A percentile compares a stretch with the other conserved stretches of the same genome.
These are phyloP conservation scores for Cheilosia urbana DNA, from an alignment of 2,888 invertebrate species.

Conservation along the genomic window DNA sequence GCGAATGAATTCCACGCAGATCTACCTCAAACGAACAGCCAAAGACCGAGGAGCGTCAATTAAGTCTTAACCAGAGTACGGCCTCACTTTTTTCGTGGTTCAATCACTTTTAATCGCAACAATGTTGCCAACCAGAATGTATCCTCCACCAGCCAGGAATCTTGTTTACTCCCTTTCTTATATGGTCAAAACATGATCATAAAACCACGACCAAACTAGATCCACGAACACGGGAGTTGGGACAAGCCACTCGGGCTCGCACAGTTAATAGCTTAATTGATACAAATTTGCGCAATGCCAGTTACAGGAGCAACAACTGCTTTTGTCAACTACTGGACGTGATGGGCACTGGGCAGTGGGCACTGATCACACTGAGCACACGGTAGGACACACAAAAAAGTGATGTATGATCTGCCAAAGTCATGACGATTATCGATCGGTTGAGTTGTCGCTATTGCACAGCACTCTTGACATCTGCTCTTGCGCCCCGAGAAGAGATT, in stretches of 20 bases:
- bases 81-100: constrained; percentile 29
- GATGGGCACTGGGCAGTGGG: background rate
- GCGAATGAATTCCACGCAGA: background rate
- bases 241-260: constrained; percentile 31
- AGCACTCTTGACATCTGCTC: constrained; percentile 1
- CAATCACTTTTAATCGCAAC: constrained; percentile 48
- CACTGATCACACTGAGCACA: background rate
- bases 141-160: constrained; percentile 26
- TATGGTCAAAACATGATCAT: constrained; percentile 63
- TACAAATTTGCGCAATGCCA: constrained; percentile 72
- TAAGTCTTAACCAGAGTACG: background rate
- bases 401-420: constrained; percentile 75
- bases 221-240: constrained; percentile 34
- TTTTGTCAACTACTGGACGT: constrained; percentile 39
- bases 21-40: background rate
- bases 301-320: constrained; percentile 44
- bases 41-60: constrained; percentile 1
- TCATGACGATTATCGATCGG: constrained; percentile 75
- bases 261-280: constrained; percentile 75
- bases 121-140: constrained; percentile 61
- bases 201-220: constrained; percentile 56
- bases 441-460: constrained; percentile 60
- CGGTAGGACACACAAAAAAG: constrained; percentile 51
- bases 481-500: constrained; percentile 1
- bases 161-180: constrained; percentile 52